phyloP scores from a whole-genome alignment of 2,113 vertebrate genomes.

The Ophiodon elongatus region DNA sequence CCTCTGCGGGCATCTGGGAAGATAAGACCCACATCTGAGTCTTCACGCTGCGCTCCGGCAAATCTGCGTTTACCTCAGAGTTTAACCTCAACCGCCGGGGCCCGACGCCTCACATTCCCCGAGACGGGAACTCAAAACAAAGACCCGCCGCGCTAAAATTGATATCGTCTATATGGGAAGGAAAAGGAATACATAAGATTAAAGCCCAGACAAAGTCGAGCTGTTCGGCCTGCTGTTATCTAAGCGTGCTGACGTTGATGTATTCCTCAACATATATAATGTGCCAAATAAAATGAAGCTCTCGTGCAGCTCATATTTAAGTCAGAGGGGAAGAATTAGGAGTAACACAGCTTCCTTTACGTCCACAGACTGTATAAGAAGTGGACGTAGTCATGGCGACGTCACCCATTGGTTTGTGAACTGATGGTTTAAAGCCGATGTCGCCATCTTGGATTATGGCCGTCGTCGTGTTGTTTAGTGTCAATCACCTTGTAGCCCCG shows the following conservation, averaged over 20 bases:
- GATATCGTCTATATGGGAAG: constrained; percentile 32
- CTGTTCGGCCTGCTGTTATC: constrained; percentile 32
- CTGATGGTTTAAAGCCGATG: too few species aligned
- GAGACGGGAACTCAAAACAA: constrained; percentile 61
- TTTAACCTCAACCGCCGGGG: constrained; percentile 29
- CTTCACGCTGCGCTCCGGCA: constrained; percentile 49
- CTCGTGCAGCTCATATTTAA: constrained; percentile 5
- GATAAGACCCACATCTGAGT: constrained; percentile 75
- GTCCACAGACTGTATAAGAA: too few species aligned
- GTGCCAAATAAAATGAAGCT: constrained; percentile 31
- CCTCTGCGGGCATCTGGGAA: constrained; percentile 42
- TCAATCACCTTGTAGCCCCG: too few species aligned
- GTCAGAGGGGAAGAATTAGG: too few species aligned
- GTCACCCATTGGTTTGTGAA: too few species aligned
- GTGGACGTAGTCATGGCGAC: too few species aligned
- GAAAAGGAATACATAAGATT: constrained; percentile 35
- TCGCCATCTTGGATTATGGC: too few species aligned
- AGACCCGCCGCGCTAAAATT: constrained; percentile 28
- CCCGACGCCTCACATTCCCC: constrained; percentile 69
- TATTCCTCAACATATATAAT: constrained; percentile 17
- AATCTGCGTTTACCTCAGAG: too few species aligned
- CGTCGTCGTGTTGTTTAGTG: too few species aligned
- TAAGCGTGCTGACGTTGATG: constrained; percentile 29
- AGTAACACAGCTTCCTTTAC: not conserved
- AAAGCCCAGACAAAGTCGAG: constrained; percentile 33